Conservation (phyloP, 2,797 vertebrate species). For the Xiphophorus birchmanni region DNA sequence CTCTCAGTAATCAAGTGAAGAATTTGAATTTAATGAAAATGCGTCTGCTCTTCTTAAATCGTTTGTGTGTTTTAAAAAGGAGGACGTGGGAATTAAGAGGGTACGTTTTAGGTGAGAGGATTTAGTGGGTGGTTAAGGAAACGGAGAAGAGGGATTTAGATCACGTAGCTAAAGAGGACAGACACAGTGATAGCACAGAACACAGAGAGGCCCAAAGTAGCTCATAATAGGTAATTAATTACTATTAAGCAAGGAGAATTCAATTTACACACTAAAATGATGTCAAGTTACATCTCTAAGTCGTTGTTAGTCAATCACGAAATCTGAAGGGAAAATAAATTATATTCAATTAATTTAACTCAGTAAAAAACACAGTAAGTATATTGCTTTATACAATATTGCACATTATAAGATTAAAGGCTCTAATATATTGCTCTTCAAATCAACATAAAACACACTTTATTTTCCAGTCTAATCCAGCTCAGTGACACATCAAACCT, state of each 20-base stretch:
- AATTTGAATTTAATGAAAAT: background rate
- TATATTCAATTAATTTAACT: background rate
- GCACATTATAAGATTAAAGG: background rate
- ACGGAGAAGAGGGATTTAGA: slow-evolving; percentile 48
- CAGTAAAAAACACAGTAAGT: background rate
- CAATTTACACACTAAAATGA: background rate
- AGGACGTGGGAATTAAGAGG: background rate
- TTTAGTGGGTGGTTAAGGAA: slow-evolving; percentile 40
- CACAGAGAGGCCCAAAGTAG: background rate
- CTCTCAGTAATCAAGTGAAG: background rate
- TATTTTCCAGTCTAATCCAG: slow-evolving; percentile 58
- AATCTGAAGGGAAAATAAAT: background rate
- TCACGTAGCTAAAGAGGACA: slow-evolving; percentile 31
- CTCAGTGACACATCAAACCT: slow-evolving; percentile 48
- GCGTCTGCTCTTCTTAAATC: background rate
- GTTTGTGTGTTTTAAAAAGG: background rate
- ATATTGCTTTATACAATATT: background rate
- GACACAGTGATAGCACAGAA: slow-evolving; percentile 10
- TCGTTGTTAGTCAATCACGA: background rate
- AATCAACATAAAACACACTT: background rate
- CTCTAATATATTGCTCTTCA: background rate
- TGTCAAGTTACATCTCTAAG: background rate
- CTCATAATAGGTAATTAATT: background rate
- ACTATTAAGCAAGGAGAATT: background rate
- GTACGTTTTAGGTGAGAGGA: slow-evolving; percentile 41